Evolutionary conservation across 2,888 invertebrate genomes (phyloP), one percentile per base, ranked within the genome.

Genomic region (Calameuta pallipes): DNA sequence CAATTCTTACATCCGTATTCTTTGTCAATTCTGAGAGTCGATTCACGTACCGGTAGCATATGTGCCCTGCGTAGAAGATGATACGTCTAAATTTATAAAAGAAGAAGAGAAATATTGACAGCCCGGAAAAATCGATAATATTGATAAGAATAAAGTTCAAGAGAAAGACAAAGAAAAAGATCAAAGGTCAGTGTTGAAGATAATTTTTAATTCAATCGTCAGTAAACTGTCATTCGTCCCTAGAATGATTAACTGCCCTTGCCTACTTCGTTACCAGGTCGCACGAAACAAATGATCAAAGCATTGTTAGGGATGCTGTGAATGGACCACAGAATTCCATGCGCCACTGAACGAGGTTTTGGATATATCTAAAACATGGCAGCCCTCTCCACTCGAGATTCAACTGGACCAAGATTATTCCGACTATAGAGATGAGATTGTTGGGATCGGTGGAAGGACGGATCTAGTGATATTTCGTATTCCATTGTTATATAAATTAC

Each of bases 241-340:
- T 3, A 23, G 3, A 71, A 13, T 33, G n/a, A 34, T 30, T 35
- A 34, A 71, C 11, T 11, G 30, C 30, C 71, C 13, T 71, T 82
- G 81, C 83, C 83, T 82, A 77, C 81, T 83, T 83, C 83, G 86
- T 86, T 84, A 87, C 86, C 82, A 84, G 80, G 82, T 80, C 81
- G 82, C 83, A 82, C 83, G 87, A 87, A 87, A 87, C 85, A 87
- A 87, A 87, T 85, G 87, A 87, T 87, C 87, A 87, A 87, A 87
- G 71, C 86, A 83, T 82, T 83, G 82, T 34, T 15, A 71, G 31
- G 84, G 84, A 85, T 84, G 83, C 82, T 82, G 82, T 81, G 83
- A 83, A 85, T 82, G 86, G 84, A 87, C 87, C 86, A 80, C 85
- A 85, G 82, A 77, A 73, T 79, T 77, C 83, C 81, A 83, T 82